Percentiles rank a stretch among this genome's conserved stretches.
phyloP scores from a whole-genome alignment of 64 coral and sea anemone genomes.

The Montipora cactus region DNA sequence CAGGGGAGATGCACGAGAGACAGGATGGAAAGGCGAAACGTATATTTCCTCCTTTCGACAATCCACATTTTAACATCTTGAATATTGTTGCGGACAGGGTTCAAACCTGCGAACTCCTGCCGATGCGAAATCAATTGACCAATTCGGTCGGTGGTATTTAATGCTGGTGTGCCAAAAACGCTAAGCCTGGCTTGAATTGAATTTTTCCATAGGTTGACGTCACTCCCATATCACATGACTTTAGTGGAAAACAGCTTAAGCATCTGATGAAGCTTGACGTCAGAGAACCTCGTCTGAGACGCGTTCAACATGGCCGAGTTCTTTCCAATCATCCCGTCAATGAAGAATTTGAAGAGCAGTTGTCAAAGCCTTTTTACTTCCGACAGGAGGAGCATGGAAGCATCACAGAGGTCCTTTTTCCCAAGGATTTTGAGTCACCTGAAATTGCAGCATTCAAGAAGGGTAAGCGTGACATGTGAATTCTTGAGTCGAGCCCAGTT shows the following conservation, averaged over 20 bases:
- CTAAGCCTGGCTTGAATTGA: no score
- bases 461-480: not conserved
- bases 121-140: no score
- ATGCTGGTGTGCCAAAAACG: no score
- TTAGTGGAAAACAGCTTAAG: not conserved
- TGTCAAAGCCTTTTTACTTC: slow-evolving; percentile 77
- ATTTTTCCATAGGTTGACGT: slow-evolving; percentile 57
- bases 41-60: no score
- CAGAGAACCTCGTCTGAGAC: slow-evolving; percentile 58
- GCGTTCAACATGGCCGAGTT: slow-evolving; percentile 27
- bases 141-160: no score
- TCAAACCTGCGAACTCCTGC: no score
- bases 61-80: no score
- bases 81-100: no score
- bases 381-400: slow-evolving; percentile 59
- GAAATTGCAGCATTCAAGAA: slow-evolving; percentile 66
- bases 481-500: no score
- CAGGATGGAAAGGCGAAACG: no score
- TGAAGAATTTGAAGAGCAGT: slow-evolving; percentile 70
- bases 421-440: slow-evolving; percentile 35
- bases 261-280: slow-evolving; percentile 54
- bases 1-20: no score
- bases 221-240: slow-evolving; percentile 8
- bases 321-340: slow-evolving; percentile 63
- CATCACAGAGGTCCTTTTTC: slow-evolving; percentile 64